Base-by-base conservation (phyloP, 2,888 invertebrate species). In the Chloromyia formosa region DNA sequence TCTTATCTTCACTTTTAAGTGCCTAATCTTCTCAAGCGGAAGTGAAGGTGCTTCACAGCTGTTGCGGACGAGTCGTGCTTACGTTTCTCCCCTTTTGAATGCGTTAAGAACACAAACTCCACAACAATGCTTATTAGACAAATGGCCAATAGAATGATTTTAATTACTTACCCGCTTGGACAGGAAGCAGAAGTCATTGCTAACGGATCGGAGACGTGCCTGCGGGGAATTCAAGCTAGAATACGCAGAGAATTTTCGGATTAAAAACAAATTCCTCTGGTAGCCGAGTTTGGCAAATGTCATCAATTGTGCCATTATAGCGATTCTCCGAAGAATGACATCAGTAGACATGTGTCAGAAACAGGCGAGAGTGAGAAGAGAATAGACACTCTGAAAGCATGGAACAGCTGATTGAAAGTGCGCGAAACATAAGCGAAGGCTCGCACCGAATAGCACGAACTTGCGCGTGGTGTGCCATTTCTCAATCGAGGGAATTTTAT, bases 221-320 rank as follows among this genome's bases (percentile, higher is more conserved):
- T 18, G 35, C 1, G 40, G 22, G 16, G 58, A 71, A 40, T 71
- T 71, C n/a, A 22, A 71, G 12, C 56, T 71, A 71, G 56, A 35
- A 12, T 58, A 58, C n/a, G 35, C 58, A 12, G 74, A 64, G 61
- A 72, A 71, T 20, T 74, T 49, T 22, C 53, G 49, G 53, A 22
- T 40, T 20, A 76, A 42, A 56, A 66, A 22, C 56, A 74, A 56
- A 72, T 76, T 76, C 40, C 66, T 74, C 2, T 66, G 71, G 42
- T 64, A 76, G 1, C 71, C 72, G 58, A 66, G 40, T 23, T 42
- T 61, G 18, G 64, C 35, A 62, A 76, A 76, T 20, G 49, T 58
- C 42, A 74, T 42, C 58, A 76, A 35, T 12, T 71, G 71, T 20
- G 76, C 76, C 76, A 76, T 76, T 27, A 23, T 69, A 60, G 56